Percentiles rank a stretch among this genome's conserved stretches.
Conservation (phyloP, 2,113 vertebrate genomes). For the Pelobates fuscus region DNA sequence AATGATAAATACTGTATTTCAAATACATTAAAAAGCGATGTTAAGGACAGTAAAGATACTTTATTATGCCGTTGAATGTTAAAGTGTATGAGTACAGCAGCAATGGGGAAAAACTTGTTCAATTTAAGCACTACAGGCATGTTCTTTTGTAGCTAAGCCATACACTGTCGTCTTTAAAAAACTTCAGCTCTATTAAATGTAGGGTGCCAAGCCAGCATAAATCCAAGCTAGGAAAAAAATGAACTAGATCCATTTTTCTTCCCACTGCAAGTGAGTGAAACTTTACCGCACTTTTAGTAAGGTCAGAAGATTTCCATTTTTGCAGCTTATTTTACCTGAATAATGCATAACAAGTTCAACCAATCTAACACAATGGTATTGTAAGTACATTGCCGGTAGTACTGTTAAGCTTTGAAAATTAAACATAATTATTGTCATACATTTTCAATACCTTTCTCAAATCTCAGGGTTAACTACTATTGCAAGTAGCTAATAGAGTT, state of each 20-base stretch:
- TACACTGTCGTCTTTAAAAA: background rate
- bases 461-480: constrained; percentile 33
- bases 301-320: constrained; percentile 49
- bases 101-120: constrained; percentile 10
- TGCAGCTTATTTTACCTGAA: constrained; percentile 40
- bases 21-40: constrained; percentile 38
- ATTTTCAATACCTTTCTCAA: constrained; percentile 25
- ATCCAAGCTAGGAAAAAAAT: constrained; percentile 13
- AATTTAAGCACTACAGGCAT: constrained; percentile 27
- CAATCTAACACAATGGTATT: constrained; percentile 41
- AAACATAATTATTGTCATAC: constrained; percentile 47
- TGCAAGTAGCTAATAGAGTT: constrained; percentile 41
- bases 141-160: constrained; percentile 8
- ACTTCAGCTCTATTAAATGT: constrained; percentile 31
- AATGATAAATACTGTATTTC: constrained; percentile 41
- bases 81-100: constrained; percentile 27
- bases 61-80: constrained; percentile 31
- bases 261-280: constrained; percentile 34
- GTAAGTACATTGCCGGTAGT: constrained; percentile 29
- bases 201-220: constrained; percentile 42
- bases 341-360: constrained; percentile 47
- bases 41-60: constrained; percentile 42
- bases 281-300: constrained; percentile 42
- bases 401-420: constrained; percentile 44
- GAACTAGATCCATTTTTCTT: constrained; percentile 18